Evolutionary conservation across 1,140 invertebrate genomes (phyloP).

Genomic region (Macrobrachium nipponense): DNA sequence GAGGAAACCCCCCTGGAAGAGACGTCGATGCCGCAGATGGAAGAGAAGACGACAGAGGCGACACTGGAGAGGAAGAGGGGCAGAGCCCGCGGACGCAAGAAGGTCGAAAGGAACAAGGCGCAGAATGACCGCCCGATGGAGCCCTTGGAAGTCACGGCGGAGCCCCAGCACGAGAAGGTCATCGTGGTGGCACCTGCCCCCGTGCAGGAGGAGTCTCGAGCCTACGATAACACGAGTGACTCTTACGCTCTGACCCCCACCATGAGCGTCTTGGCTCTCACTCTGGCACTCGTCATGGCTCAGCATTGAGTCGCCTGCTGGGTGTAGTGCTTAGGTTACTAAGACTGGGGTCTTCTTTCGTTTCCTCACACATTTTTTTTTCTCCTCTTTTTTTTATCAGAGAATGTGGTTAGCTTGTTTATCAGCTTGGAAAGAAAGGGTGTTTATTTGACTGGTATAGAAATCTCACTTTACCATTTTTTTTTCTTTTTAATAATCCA

Average conservation of each 20-base stretch:
- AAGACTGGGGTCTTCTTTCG: too few species aligned
- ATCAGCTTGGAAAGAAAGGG: too few species aligned
- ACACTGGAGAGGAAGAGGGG: not conserved
- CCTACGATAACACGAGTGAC: not conserved
- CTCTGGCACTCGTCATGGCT: not conserved
- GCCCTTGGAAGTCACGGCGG: not conserved
- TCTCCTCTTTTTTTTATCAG: too few species aligned
- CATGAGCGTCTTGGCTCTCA: not conserved
- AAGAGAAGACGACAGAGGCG: not conserved
- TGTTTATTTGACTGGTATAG: too few species aligned
- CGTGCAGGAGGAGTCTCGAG: not conserved
- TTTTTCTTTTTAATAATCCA: too few species aligned
- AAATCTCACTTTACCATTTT: too few species aligned
- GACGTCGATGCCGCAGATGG: too few species aligned
- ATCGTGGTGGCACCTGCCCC: slow-evolving; percentile 2
- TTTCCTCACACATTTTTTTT: too few species aligned
- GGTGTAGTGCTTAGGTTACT: too few species aligned
- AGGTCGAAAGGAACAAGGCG: slow-evolving; percentile 6
- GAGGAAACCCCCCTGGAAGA: not conserved
- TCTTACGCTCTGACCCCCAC: not conserved
- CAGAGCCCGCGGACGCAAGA: not conserved
- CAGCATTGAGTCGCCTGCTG: not conserved
- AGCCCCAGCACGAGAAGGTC: not conserved
- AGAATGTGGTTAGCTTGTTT: too few species aligned
- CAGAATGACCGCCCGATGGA: slow-evolving; percentile 15